Evolutionary conservation across 2,113 vertebrate genomes (phyloP), one percentile per base, ranked within the genome.

Genomic region (Sprattus sprattus): DNA sequence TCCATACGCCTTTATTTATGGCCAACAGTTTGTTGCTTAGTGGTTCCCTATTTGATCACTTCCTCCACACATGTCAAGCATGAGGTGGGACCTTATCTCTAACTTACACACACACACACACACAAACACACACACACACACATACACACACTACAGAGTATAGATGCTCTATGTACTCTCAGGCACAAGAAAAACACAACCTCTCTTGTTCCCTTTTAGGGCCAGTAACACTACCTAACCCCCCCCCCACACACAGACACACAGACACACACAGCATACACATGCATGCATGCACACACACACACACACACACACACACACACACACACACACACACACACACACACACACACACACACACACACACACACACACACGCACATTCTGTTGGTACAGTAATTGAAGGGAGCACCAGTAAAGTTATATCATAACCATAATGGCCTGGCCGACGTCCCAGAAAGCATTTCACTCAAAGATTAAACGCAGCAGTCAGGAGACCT

Each of bases 401-500:
- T 88, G 86, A 89, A 92, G 86, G 32, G 75, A 92, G 88, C 91
- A 89, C 82, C 87, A 91, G 89, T 87, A 89, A 86, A 91, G 91
- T 89, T 92, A 89, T 87, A 90, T 92, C 90, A 90, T 88, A 92
- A 87, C 88, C 89, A 89, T 89, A 93, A 92, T 87, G 89, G 89
- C 54, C 88, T 93, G 94, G 93, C 93, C 85, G 18, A 75, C 49
- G 86, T 93, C 93, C 93, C 93, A 94, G 92, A 94, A 91, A 85
- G 88, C 87, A 90, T 92, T 91, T 91, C 83, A 28, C 83, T 82
- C 82, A 86, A 85, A 82, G 81, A 88, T 88, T 83, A 82, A 84
- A 82, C 25, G 8, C 82, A 83, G 64, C 64, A 71, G 64, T 32
- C 64, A 2, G 60, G 64, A 71, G 22, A 25, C 25, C 64, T 15